A percentile compares a stretch with the other conserved stretches of the same genome.
These are phyloP conservation scores for Himalopsyche phryganea DNA, from an alignment of 1,140 invertebrate species.

Conservation along the genomic window DNA sequence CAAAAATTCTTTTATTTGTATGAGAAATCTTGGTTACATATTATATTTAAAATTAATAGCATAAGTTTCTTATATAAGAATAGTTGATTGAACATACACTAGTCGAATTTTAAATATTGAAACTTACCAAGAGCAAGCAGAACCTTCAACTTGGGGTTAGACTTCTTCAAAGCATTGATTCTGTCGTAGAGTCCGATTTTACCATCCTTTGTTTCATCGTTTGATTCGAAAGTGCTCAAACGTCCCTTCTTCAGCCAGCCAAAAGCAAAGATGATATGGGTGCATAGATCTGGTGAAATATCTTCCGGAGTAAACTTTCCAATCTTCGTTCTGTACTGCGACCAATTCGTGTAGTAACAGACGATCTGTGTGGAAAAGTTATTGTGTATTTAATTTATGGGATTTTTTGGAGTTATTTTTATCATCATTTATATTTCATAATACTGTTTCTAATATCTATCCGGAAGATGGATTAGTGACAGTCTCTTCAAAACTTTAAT, in stretches of 20 bases:
- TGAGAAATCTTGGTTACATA: no score
- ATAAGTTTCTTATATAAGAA: no score
- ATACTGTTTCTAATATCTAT: no score
- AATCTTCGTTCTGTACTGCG: constrained; percentile 88
- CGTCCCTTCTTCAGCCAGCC: constrained; percentile 95
- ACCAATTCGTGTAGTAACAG: constrained; percentile 98
- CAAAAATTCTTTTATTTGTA: no score
- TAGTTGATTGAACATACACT: no score
- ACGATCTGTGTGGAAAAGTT: constrained; percentile 62
- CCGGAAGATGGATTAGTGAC: no score
- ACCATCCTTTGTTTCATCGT: constrained; percentile 90
- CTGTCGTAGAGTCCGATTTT: constrained; percentile 86
- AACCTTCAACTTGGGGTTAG: constrained; percentile 84
- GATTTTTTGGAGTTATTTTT: no score
- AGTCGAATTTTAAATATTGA: no score
- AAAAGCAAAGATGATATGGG: constrained; percentile 94
- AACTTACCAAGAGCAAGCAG: constrained; percentile 82
- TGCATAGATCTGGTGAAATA: constrained; percentile 91
- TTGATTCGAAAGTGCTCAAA: constrained; percentile 85
- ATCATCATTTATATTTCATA: no score
- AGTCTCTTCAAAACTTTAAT: background rate
- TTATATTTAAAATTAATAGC: no score
- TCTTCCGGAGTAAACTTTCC: constrained; percentile 94
- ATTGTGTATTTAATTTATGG: background rate
- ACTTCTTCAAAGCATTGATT: constrained; percentile 79